Percentiles rank a stretch among this genome's conserved stretches.
Conservation (phyloP, 1,140 invertebrate genomes). For the Sycophaga agraensis region DNA sequence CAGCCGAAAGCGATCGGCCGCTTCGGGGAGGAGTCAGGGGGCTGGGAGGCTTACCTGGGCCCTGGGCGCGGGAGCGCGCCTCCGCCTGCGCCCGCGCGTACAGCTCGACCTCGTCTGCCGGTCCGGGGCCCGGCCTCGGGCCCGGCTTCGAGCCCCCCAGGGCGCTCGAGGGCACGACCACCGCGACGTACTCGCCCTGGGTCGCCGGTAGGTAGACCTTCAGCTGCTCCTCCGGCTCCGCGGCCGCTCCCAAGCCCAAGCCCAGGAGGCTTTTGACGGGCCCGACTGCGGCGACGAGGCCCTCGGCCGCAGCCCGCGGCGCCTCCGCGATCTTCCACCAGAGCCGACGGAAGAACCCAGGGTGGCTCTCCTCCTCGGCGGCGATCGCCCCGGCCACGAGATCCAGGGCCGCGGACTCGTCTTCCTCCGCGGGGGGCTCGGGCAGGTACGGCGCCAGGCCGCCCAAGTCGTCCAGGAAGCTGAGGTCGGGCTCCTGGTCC, state of each 20-base stretch:
- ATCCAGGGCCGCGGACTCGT: not conserved
- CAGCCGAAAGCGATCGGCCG: too few relatives aligned
- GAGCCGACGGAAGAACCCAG: not conserved
- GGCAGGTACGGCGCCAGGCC: not conserved
- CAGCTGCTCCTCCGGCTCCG: not conserved
- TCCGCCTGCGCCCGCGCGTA: too few relatives aligned
- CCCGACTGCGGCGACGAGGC: not conserved
- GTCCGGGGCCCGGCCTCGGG: too few relatives aligned
- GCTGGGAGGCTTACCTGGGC: too few relatives aligned
- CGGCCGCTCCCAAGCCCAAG: not conserved
- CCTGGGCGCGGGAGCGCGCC: too few relatives aligned
- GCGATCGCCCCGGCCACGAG: not conserved
- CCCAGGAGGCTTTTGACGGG: not conserved
- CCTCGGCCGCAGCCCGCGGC: not conserved
- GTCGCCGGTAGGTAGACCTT: slow-evolving; percentile 13
- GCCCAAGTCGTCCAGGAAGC: slow-evolving; percentile 1
- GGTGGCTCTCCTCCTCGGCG: not conserved
- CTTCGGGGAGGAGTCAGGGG: too few relatives aligned
- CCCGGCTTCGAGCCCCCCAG: not conserved
- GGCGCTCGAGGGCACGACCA: not conserved
- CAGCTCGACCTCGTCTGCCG: too few relatives aligned
- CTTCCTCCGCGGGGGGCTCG: not conserved
- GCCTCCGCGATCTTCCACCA: not conserved
- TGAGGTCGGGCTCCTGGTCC: not conserved
- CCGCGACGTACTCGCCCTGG: slow-evolving; percentile 6